Base-by-base conservation (phyloP, 2,888 invertebrate genomes). In the Sepiola atlantica region DNA sequence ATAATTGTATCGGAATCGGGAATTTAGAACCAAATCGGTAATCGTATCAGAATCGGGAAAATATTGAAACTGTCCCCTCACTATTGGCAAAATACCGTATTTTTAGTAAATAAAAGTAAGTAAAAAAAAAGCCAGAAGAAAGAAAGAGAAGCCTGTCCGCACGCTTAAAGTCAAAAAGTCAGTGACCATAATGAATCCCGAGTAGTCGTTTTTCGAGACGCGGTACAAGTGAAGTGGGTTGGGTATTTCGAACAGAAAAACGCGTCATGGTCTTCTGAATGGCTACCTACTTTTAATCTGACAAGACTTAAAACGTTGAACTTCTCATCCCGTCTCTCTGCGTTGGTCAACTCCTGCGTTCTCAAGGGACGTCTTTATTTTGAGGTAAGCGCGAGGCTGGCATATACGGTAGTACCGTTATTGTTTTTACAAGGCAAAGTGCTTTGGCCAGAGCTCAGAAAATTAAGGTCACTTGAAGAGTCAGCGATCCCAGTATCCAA, bases 131-230 rank as follows among this genome's bases (percentile, higher is more conserved):
- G 6, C 20, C 0, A 57, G 20, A 24, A 57, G 24, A 18, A n/a
- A 61, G 77, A n/a, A n/a, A n/a, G 12, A n/a, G 32, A 77, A 77
- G 16, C 14, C n/a, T 77, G 77, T 77, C 77, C 32, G 12, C 77
- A 77, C 77, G 16, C 77, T 77, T 77, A 77, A 77, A 77, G 77
- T 77, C 77, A 18, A n/a, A 77, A 77, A 77, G 1, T 77, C 32
- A 77, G 77, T 77, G 77, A 77, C 77, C 77, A n/a, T 77, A 77
- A 77, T 77, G 77, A n/a, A 77, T n/a, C 77, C 77, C 32, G 77
- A 77, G 32, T 20, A 14, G n/a, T n/a, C 77, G 3, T 77, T 12
- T n/a, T 77, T 16, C n/a, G 4, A n/a, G 14, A n/a, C 4, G 77
- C 3, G 10, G n/a, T 14, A 18, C 16, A 10, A 77, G 77, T 61